Conservation (phyloP, 2,888 invertebrate genomes). For the Trichopria drosophilae region DNA sequence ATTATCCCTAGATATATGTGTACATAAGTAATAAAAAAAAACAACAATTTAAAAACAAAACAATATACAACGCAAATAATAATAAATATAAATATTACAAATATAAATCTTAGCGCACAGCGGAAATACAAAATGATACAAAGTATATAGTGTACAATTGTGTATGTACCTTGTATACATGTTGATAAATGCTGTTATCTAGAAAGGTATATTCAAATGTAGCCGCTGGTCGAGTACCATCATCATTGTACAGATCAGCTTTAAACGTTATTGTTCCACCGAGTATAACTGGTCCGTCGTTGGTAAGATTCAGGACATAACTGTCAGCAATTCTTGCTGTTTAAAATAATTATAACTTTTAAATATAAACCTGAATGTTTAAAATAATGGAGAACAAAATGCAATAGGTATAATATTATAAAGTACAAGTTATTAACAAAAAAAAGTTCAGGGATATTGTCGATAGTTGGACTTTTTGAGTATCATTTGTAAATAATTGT, state of each 20-base stretch:
- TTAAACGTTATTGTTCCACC: constrained; percentile 74
- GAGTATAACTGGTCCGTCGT: constrained; percentile 71
- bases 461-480: too few species aligned
- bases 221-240: constrained; percentile 56
- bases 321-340: constrained; percentile 31
- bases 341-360: constrained; percentile 5
- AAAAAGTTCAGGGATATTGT: too few species aligned
- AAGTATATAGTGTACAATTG: constrained; percentile 11
- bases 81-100: too few species aligned
- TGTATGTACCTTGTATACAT: constrained; percentile 59
- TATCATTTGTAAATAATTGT: too few species aligned
- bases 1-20: too few species aligned
- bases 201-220: constrained; percentile 64
- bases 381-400: too few species aligned
- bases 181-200: constrained; percentile 65
- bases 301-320: constrained; percentile 63
- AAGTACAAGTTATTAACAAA: too few species aligned
- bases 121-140: constrained; percentile 16
- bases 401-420: too few species aligned
- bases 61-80: too few species aligned
- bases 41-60: not conserved
- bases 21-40: not conserved
- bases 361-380: too few species aligned
- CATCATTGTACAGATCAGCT: constrained; percentile 62
- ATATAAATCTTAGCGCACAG: too few species aligned